phyloP scores from a whole-genome alignment of 1,140 invertebrate species.

The Lethrus apterus region DNA sequence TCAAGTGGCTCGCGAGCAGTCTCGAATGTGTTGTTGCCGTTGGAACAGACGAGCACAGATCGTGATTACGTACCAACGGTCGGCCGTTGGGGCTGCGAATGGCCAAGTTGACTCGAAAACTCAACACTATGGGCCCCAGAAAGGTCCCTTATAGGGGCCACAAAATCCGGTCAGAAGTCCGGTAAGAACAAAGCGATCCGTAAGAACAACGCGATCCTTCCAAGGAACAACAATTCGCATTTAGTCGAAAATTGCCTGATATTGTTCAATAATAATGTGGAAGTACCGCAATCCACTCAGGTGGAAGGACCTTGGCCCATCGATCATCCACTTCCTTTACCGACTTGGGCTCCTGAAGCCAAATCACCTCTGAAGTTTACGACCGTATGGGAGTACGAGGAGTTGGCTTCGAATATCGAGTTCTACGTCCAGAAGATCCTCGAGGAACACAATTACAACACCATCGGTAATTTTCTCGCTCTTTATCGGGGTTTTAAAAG shows the following conservation, averaged over 20 bases:
- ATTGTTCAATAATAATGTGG: too few species aligned
- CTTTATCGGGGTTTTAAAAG: conserved; percentile 66
- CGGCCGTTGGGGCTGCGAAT: conserved; percentile 70
- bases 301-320: conserved; percentile 49
- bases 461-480: conserved; percentile 74
- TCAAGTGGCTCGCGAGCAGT: conserved; percentile 43
- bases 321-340: conserved; percentile 59
- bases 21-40: conserved; percentile 41
- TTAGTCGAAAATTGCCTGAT: conserved; percentile 2
- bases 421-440: conserved; percentile 66
- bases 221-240: conserved; percentile 10
- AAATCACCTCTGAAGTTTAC: conserved; percentile 43
- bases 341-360: conserved; percentile 50
- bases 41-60: conserved; percentile 42
- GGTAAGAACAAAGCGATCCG: conserved; percentile 13
- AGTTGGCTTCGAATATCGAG: conserved; percentile 68
- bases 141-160: conserved; percentile 38
- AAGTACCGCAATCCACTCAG: conserved; percentile 33
- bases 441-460: conserved; percentile 77
- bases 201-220: too few species aligned
- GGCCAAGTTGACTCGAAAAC: conserved; percentile 86
- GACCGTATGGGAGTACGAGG: conserved; percentile 66
- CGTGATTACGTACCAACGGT: conserved; percentile 33
- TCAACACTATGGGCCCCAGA: conserved; percentile 48
- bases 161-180: conserved; percentile 8